Evolutionary conservation across 2,113 vertebrate species (phyloP), one percentile per base, ranked within the genome.

Genomic region (Condylura cristata): DNA sequence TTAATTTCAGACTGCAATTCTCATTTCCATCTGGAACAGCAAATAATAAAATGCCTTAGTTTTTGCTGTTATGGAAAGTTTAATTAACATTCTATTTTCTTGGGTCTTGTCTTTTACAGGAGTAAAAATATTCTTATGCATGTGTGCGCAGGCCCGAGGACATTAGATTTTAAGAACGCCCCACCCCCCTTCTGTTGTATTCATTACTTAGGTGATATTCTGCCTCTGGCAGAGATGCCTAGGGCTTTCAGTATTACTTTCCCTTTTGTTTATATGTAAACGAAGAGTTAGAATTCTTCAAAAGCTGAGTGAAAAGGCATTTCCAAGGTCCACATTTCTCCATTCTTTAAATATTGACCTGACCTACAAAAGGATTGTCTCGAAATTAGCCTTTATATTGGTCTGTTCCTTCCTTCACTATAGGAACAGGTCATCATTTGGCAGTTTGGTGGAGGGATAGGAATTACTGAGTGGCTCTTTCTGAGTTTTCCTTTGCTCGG

Each of bases 51-150:
- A 24, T 5, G 26, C 26, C 34, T 71, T 9, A 48, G 53, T 86
- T 83, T 90, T 87, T 85, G 22, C n/a, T 92, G 22, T 91, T 94
- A 20, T 66, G 83, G 56, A 89, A 95, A 88, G 87, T 89, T 89
- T 78, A 14, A 76, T 46, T 41, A 60, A 63, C 12, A 41, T n/a
- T 66, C 6, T 83, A 0, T 92, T 90, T 95, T 91, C 65, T 82
- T 83, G 65, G 22, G 32, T 48, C 1, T 75, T 85, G 28, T 75
- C 41, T 96, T 91, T 86, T 61, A 61, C 18, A 56, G 82, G 39
- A 78, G 93, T 89, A 75, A 71, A 71, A 94, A 34, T 91, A 34
- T 89, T 82, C 46, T 82, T 37, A 17, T 86, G 34, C 39, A 75
- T 96, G 28, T 78, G 30, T n/a, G n/a, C n/a, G n/a, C n/a, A n/a